These are phyloP conservation scores for Botrylloides violaceus DNA, from an alignment of 23 tunicate species.

Conservation along the genomic window DNA sequence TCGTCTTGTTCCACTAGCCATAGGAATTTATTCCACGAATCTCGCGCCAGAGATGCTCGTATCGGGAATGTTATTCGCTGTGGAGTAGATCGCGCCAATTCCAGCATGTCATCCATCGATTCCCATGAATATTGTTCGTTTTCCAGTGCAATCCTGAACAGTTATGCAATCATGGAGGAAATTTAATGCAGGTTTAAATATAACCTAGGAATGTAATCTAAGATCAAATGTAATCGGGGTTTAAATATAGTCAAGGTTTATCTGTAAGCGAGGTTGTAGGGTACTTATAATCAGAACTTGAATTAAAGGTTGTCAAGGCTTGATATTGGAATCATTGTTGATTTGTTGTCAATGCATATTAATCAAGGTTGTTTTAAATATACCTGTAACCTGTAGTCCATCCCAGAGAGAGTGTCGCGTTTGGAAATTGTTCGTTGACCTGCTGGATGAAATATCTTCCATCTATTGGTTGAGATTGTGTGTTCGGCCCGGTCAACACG, in stretches of 20 bases:
- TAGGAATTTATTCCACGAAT: slow-evolving; percentile 66
- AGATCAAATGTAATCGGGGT: no score
- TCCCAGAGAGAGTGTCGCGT: slow-evolving; percentile 71
- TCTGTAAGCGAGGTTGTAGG: no score
- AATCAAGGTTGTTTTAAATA: no score
- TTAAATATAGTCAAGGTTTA: no score
- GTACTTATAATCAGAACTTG: no score
- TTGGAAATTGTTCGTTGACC: slow-evolving; percentile 47
- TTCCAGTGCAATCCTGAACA: slow-evolving; percentile 5
- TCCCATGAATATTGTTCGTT: slow-evolving; percentile 59
- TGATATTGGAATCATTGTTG: no score
- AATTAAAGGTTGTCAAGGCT: no score
- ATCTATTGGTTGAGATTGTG: slow-evolving; percentile 26
- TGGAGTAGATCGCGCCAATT: slow-evolving; percentile 7
- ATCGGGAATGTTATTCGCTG: slow-evolving; percentile 56
- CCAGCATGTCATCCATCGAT: slow-evolving; percentile 71
- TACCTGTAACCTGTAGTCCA: slow-evolving; percentile 76
- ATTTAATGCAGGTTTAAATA: no score
- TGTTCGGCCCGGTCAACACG: slow-evolving; percentile 51
- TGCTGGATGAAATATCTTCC: slow-evolving; percentile 21
- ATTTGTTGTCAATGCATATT: no score
- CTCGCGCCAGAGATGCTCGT: slow-evolving; percentile 47
- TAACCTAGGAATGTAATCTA: no score
- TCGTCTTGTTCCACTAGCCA: slow-evolving; percentile 74
- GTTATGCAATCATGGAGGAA: no score